These are phyloP conservation scores for Linurgus olivaceus DNA, from an alignment of 2,797 vertebrate genomes.

Conservation along the genomic window DNA sequence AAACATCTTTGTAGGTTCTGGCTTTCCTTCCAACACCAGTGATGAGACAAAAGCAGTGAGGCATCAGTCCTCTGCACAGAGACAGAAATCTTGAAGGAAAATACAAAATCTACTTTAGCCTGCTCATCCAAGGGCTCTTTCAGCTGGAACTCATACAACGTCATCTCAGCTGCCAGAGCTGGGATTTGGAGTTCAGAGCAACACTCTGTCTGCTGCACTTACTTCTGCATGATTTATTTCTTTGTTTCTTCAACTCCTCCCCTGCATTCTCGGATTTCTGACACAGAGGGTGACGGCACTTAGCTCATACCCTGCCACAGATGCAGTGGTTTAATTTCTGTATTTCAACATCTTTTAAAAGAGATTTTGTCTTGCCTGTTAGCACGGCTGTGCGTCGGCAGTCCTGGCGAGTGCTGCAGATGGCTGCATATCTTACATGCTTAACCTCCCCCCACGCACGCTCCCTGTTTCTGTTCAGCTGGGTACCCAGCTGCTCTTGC, in stretches of 20 bases:
- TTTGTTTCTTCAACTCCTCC: constrained; percentile 35
- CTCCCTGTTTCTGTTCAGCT: constrained; percentile 33
- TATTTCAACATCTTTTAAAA: background rate
- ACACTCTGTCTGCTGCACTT: background rate
- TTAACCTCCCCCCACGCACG: constrained; percentile 52
- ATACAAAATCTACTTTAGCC: background rate
- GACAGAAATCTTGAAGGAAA: background rate
- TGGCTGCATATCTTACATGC: constrained; percentile 32
- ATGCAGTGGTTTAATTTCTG: background rate
- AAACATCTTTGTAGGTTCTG: background rate
- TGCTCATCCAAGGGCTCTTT: background rate
- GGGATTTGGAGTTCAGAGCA: background rate
- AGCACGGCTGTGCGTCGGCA: background rate
- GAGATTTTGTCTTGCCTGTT: background rate
- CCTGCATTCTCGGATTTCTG: background rate
- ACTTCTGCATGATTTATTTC: constrained; percentile 23
- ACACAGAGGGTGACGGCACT: background rate
- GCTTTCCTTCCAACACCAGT: background rate
- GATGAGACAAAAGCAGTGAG: background rate
- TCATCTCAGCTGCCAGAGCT: background rate
- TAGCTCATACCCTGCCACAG: background rate
- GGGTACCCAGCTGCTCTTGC: constrained; percentile 53
- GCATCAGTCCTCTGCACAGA: background rate
- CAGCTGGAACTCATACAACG: background rate
- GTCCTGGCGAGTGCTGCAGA: constrained; percentile 5